These are phyloP conservation scores for Dreissena rostriformis DNA, from an alignment of 1,140 invertebrate genomes.

Conservation along the genomic window DNA sequence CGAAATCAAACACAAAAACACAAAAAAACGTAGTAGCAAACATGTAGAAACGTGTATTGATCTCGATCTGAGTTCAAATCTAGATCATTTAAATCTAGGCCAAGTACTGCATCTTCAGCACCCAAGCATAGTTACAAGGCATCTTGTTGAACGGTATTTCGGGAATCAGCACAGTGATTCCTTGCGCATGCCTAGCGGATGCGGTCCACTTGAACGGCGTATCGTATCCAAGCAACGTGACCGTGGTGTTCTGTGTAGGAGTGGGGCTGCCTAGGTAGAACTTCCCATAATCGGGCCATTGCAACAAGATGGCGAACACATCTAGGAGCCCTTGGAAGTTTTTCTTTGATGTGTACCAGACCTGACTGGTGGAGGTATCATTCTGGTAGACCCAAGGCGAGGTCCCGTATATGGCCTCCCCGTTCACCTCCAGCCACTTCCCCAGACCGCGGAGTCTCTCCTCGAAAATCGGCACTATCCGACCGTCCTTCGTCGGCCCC, in stretches of 20 bases:
- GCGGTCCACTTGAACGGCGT: constrained; percentile 45
- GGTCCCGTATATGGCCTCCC: constrained; percentile 93
- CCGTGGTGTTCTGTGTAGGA: constrained; percentile 52
- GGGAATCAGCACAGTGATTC: constrained; percentile 65
- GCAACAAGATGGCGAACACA: constrained; percentile 66
- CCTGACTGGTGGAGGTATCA: constrained; percentile 86
- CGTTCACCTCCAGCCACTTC: constrained; percentile 91
- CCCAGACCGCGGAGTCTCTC: constrained; percentile 88
- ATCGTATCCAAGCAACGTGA: constrained; percentile 67
- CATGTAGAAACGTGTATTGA: too few species aligned
- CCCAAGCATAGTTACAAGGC: constrained; percentile 73
- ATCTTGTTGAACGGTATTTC: constrained; percentile 60
- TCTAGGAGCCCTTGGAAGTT: neutral
- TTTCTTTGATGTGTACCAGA: constrained; percentile 71
- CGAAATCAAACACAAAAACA: too few species aligned
- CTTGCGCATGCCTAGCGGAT: constrained; percentile 21
- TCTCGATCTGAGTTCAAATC: too few species aligned
- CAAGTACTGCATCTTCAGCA: constrained; percentile 65
- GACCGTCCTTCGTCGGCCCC: constrained; percentile 94
- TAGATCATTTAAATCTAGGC: neutral
- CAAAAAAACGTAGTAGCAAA: too few species aligned
- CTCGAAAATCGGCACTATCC: constrained; percentile 93
- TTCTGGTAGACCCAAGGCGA: constrained; percentile 89
- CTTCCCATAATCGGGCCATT: constrained; percentile 60
- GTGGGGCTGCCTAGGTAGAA: constrained; percentile 65